Evolutionary conservation across 2,113 vertebrate genomes (phyloP).

Genomic region (Tetrao urogallus): DNA sequence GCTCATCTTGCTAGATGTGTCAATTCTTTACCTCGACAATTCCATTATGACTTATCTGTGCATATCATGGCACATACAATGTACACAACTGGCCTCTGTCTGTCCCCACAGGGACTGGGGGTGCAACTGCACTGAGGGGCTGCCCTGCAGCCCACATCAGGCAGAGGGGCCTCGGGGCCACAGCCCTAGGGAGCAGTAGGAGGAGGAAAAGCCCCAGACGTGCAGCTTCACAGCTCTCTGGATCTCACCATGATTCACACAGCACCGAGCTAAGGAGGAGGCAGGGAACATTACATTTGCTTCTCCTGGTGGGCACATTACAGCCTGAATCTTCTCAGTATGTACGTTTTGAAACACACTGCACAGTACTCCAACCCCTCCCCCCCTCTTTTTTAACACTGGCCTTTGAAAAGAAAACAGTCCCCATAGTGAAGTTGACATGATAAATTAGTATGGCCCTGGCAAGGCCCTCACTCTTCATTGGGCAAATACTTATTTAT

Average conservation of each 20-base stretch:
- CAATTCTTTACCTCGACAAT: background rate
- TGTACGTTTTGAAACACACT: background rate
- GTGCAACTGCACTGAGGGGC: background rate
- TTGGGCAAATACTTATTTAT: constrained; percentile 69
- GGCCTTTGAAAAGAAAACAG: constrained; percentile 47
- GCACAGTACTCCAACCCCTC: rapidly evolving
- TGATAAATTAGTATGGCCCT: constrained; percentile 67
- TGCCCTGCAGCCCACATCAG: background rate
- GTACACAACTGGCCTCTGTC: background rate
- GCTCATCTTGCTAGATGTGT: background rate
- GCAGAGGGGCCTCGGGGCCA: background rate
- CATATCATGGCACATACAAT: background rate
- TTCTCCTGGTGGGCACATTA: background rate
- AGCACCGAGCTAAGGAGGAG: background rate
- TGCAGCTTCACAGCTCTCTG: background rate
- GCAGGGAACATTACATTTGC: background rate
- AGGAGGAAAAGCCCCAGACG: background rate
- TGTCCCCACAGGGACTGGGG: background rate
- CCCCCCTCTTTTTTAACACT: background rate
- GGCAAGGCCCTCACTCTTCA: constrained; percentile 55
- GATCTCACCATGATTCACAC: background rate
- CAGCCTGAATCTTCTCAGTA: background rate
- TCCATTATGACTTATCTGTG: background rate
- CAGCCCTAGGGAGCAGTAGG: background rate
- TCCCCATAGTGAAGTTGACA: constrained; percentile 35